Conservation (phyloP, 30 jellyfish, hydroid and myxozoan genomes). For the Mastigias papua region DNA sequence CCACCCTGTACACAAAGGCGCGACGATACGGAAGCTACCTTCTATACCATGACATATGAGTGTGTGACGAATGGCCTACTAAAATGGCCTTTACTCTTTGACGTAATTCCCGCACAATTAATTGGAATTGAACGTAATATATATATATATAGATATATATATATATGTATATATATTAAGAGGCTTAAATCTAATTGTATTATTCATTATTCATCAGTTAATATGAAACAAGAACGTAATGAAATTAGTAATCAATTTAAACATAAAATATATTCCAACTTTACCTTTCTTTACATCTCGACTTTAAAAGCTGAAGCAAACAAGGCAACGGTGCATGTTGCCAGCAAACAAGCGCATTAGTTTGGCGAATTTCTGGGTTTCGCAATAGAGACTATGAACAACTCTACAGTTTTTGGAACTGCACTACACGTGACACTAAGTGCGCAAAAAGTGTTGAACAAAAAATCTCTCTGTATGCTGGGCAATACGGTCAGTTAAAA, state of each 20-base stretch:
- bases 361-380: no score
- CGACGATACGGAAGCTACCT: not conserved
- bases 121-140: conserved; percentile 60
- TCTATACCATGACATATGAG: not conserved
- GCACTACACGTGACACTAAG: no score
- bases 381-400: no score
- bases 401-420: no score
- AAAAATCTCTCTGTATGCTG: no score
- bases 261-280: conserved; percentile 43
- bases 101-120: conserved; percentile 1
- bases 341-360: no score
- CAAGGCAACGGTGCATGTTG: not conserved
- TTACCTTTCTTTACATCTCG: conserved; percentile 21
- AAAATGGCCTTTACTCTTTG: not conserved
- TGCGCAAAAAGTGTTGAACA: no score
- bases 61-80: not conserved
- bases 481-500: no score
- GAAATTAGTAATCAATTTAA: conserved; percentile 56
- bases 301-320: conserved; percentile 53
- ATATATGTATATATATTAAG: conserved; percentile 32
- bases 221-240: conserved; percentile 60
- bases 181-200: conserved; percentile 60
- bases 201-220: conserved; percentile 26
- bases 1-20: not conserved
- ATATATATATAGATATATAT: not conserved